phyloP scores from a whole-genome alignment of 23 tunicate species.

The Styela clava region DNA sequence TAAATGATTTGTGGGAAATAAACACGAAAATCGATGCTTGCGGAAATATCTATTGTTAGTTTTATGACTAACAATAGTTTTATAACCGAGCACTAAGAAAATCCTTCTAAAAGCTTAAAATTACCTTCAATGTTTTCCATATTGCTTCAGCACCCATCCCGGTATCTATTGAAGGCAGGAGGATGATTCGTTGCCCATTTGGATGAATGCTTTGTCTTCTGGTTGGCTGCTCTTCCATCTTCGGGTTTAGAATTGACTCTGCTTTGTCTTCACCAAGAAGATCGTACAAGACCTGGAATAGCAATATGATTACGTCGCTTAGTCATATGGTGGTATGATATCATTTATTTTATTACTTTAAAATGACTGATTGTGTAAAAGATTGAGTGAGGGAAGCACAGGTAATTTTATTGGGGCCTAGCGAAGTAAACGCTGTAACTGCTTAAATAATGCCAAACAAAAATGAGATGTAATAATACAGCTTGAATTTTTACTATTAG shows the following conservation, averaged over 20 bases:
- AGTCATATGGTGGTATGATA: neutral
- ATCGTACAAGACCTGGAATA: slow-evolving; percentile 52
- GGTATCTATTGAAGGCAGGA: slow-evolving; percentile 47
- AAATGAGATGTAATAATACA: too few species aligned
- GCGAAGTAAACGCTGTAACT: too few species aligned
- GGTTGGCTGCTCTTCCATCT: slow-evolving; percentile 64
- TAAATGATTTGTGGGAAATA: neutral
- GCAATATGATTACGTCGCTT: too few species aligned
- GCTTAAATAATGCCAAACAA: too few species aligned
- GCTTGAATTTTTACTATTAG: too few species aligned
- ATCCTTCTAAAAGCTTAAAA: too few species aligned
- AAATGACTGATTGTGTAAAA: neutral
- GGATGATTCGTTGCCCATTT: neutral
- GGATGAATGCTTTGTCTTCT: slow-evolving; percentile 30
- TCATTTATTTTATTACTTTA: neutral
- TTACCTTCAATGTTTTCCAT: slow-evolving; percentile 59
- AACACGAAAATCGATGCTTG: neutral
- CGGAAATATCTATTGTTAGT: too few species aligned
- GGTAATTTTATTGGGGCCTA: too few species aligned
- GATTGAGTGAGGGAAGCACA: neutral
- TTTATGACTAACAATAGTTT: too few species aligned
- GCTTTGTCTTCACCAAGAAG: slow-evolving; percentile 79
- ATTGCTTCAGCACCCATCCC: slow-evolving; percentile 83
- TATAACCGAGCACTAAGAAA: too few species aligned
- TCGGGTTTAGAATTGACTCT: slow-evolving; percentile 80